These are phyloP conservation scores for Crotalus adamanteus DNA, from an alignment of 2,797 vertebrate genomes.

Conservation along the genomic window DNA sequence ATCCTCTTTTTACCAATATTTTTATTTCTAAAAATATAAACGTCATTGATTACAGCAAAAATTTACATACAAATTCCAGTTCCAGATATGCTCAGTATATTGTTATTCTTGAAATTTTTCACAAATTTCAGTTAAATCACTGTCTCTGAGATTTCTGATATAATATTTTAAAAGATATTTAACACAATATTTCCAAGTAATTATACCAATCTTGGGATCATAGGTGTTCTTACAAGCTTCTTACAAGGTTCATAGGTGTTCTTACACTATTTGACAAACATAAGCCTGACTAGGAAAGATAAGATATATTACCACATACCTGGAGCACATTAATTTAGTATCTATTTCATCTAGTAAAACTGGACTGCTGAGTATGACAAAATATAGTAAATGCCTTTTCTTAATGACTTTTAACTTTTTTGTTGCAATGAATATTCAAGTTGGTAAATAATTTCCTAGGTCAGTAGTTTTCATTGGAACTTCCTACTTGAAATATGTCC, in stretches of 20 bases:
- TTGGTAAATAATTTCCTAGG: conserved; percentile 55
- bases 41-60: neutral
- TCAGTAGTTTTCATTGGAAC: neutral
- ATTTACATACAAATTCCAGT: neutral
- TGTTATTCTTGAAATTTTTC: neutral
- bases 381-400: neutral
- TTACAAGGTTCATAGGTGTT: neutral
- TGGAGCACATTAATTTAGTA: neutral
- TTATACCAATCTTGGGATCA: neutral
- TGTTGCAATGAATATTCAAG: neutral
- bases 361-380: neutral
- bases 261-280: neutral
- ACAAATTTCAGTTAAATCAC: too few relatives aligned
- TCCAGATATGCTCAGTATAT: neutral
- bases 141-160: neutral
- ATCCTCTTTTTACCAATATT: neutral
- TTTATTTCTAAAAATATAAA: neutral
- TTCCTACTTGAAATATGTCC: conserved; percentile 16
- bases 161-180: neutral
- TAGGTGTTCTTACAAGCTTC: neutral
- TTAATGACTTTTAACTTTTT: neutral
- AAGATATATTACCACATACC: neutral
- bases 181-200: neutral
- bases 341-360: neutral
- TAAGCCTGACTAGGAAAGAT: neutral